phyloP scores from a whole-genome alignment of 1,140 invertebrate genomes.

The Lordiphosa stackelbergi region DNA sequence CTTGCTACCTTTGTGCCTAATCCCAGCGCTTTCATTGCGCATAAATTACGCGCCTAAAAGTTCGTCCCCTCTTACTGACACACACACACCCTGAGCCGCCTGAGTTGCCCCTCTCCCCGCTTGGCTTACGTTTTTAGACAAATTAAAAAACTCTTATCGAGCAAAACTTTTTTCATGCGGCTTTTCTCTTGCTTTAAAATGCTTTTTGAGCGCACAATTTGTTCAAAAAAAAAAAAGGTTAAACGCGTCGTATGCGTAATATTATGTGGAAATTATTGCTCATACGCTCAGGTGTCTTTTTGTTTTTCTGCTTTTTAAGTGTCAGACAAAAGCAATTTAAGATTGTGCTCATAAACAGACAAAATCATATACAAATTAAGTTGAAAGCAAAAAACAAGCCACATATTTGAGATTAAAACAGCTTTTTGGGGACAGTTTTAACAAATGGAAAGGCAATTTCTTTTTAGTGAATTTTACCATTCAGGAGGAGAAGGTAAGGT shows the following conservation, averaged over 20 bases:
- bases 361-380: constrained; percentile 10
- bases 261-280: constrained; percentile 56
- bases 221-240: constrained; percentile 43
- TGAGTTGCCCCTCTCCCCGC: background rate
- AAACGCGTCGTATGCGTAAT: constrained; percentile 56
- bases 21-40: constrained; percentile 72
- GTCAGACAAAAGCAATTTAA: constrained; percentile 37
- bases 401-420: too few relatives aligned
- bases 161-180: constrained; percentile 56
- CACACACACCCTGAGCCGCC: constrained; percentile 1
- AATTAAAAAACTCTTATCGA: constrained; percentile 74
- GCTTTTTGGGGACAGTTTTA: too few relatives aligned
- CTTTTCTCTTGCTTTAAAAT: constrained; percentile 56
- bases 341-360: constrained; percentile 17
- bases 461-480: too few relatives aligned
- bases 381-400: background rate
- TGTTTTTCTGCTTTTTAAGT: constrained; percentile 1
- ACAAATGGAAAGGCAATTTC: too few relatives aligned
- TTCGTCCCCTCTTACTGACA: constrained; percentile 27
- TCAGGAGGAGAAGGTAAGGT: too few relatives aligned
- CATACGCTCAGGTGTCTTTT: constrained; percentile 39
- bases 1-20: constrained; percentile 33
- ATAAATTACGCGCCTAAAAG: constrained; percentile 66
- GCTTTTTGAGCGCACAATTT: constrained; percentile 55
- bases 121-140: constrained; percentile 58